Percentiles rank a stretch among this genome's conserved stretches.
Evolutionary conservation across 2,888 invertebrate genomes (phyloP).

Genomic region (Erebia ligea): DNA sequence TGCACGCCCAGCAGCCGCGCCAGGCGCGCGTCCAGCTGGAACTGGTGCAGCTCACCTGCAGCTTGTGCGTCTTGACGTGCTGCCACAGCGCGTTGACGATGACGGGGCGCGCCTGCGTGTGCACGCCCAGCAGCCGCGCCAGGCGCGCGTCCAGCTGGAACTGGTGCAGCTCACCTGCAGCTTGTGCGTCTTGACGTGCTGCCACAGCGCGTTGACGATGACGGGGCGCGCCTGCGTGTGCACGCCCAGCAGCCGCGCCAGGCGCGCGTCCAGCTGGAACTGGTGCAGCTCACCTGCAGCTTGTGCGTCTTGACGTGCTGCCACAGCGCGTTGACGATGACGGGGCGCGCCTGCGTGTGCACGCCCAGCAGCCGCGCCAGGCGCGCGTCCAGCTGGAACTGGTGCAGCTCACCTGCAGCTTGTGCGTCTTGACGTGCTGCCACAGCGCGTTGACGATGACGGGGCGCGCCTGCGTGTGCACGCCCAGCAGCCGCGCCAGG

Average conservation of each 20-base stretch:
- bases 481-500: constrained; percentile 96
- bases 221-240: constrained; percentile 98
- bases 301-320: constrained; percentile 99
- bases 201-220: constrained; percentile 99
- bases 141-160: constrained; percentile 98
- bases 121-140: constrained; percentile 97
- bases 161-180: constrained; percentile 97
- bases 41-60: constrained; percentile 98
- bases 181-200: constrained; percentile 98
- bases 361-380: constrained; percentile 98
- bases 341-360: constrained; percentile 98
- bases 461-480: constrained; percentile 98
- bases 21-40: constrained; percentile 97
- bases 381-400: constrained; percentile 98
- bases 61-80: constrained; percentile 98
- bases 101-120: constrained; percentile 98
- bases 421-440: constrained; percentile 99
- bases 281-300: constrained; percentile 97
- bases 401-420: constrained; percentile 96
- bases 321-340: constrained; percentile 99
- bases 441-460: constrained; percentile 99
- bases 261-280: constrained; percentile 98
- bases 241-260: constrained; percentile 97
- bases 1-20: constrained; percentile 98
- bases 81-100: constrained; percentile 99